Percentiles rank a stretch among this genome's conserved stretches.
Evolutionary conservation across 2,797 vertebrate species (phyloP).

Genomic region (Catharus ustulatus): DNA sequence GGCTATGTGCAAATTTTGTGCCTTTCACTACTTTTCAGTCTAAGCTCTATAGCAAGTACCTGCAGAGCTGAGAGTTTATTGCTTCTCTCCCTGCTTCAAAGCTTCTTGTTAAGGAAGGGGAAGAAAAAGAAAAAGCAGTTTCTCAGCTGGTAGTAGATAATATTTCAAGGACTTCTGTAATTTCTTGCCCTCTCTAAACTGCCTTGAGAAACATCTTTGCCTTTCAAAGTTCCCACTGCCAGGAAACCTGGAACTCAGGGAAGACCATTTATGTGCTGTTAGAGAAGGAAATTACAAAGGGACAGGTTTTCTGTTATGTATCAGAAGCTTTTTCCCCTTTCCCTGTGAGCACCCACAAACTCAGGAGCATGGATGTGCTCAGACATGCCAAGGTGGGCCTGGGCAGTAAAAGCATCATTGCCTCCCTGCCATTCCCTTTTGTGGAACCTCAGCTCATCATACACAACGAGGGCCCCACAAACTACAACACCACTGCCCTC

Average conservation of each 20-base stretch:
- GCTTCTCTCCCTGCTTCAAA: not conserved
- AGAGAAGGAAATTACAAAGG: not conserved
- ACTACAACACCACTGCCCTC: not conserved
- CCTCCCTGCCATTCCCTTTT: not conserved
- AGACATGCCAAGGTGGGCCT: not conserved
- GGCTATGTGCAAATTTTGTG: conserved; percentile 11
- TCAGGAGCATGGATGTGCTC: not conserved
- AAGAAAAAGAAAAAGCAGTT: not conserved
- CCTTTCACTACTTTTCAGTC: not conserved
- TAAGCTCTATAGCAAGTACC: not conserved
- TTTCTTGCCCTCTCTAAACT: not conserved
- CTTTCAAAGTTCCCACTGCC: not conserved
- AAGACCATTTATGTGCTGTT: not conserved
- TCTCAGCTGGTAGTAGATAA: not conserved
- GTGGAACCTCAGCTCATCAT: accelerated
- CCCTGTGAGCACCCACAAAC: not conserved
- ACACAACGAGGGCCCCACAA: accelerated
- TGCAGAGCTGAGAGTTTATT: not conserved
- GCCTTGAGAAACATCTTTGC: not conserved
- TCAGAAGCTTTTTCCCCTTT: not conserved
- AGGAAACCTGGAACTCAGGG: not conserved
- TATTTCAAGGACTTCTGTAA: not conserved
- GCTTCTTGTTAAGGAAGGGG: not conserved
- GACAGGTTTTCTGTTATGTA: not conserved
- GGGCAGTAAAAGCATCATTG: not conserved